Base-by-base conservation (phyloP, 2,113 vertebrate genomes). In the Entelurus aequoreus region DNA sequence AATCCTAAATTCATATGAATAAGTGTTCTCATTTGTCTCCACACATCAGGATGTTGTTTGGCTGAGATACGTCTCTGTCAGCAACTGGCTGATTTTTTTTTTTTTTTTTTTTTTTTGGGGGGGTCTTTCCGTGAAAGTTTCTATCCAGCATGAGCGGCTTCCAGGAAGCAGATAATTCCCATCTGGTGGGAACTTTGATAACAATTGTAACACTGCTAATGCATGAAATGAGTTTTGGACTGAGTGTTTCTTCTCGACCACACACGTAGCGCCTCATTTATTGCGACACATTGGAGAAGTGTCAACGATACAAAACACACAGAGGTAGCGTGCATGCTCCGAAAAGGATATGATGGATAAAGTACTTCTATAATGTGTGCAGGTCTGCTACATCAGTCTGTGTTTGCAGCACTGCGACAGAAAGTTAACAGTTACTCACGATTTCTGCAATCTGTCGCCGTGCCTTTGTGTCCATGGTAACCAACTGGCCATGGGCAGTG, bases 151-250 rank as follows among this genome's bases (percentile, higher is more conserved):
- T 49, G 68, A 51, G 60, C 57, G 42, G 35, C 48, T 87, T 86
- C 82, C 68, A 70, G 72, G 77, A 80, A 77, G 62, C 19, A 57
- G 62, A 68, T 60, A 69, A 75, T 48, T 61, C 74, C 73, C 75
- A 71, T 80, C 60, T 50, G 55, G 59, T 68, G 21, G 49, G 19
- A 15, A 44, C 66, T 42, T 21, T 38, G 59, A 78, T 82, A 82
- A 89, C 85, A 88, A 86, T 81, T 89, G 2, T 77, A 73, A 85
- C 62, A 59, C 70, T 59, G 28, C 54, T 72, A 50, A 15, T 5
- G 38, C 62, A 69, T 76, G 68, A 84, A 85, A 82, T 79, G 76
- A 80, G 74, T 11, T 42, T 42, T 42, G 35, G 61, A 77, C 77
- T 69, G 72, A 48, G 73, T 59, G 71, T 64, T 57, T 74, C 57